A percentile compares a stretch with the other conserved stretches of the same genome.
phyloP scores from a whole-genome alignment of 2,888 invertebrate genomes.

The Amaurobius ferox region DNA sequence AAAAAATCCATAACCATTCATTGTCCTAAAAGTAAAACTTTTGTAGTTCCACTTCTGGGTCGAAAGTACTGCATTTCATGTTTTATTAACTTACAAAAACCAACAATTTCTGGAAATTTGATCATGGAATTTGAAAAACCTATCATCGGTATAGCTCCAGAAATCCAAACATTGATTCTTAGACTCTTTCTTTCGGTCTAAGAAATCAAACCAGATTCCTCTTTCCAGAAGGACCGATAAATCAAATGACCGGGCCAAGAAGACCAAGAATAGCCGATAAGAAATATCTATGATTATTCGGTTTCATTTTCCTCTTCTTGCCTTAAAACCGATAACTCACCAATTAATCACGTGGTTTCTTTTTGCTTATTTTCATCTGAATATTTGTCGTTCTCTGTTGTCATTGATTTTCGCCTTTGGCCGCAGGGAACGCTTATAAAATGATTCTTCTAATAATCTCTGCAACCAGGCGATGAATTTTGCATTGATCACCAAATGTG shows the following conservation, averaged over 20 bases:
- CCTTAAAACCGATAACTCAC: conserved; percentile 68
- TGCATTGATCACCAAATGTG: no score
- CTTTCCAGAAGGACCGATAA: conserved; percentile 46
- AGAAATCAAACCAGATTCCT: conserved; percentile 55
- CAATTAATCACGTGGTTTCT: conserved; percentile 63
- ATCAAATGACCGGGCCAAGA: conserved; percentile 66
- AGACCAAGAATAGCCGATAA: conserved; percentile 66
- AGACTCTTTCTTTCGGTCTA: conserved; percentile 36
- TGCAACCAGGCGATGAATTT: no score
- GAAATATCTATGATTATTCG: conserved; percentile 67
- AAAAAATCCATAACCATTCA: no score
- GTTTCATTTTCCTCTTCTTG: conserved; percentile 39
- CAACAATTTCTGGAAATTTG: conserved; percentile 47
- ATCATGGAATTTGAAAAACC: conserved; percentile 21
- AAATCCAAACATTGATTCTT: conserved; percentile 28
- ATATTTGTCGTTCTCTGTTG: conserved; percentile 55
- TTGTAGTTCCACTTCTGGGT: no score
- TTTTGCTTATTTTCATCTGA: conserved; percentile 32
- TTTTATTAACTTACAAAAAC: conserved; percentile 10
- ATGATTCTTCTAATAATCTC: conserved; percentile 9
- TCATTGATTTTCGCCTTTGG: conserved; percentile 54
- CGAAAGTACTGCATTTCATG: no score
- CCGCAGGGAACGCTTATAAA: conserved; percentile 45
- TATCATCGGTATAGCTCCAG: conserved; percentile 41
- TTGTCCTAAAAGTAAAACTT: no score